Conservation (phyloP, 35 echinoderm and acorn worm species). For the Acanthaster planci region DNA sequence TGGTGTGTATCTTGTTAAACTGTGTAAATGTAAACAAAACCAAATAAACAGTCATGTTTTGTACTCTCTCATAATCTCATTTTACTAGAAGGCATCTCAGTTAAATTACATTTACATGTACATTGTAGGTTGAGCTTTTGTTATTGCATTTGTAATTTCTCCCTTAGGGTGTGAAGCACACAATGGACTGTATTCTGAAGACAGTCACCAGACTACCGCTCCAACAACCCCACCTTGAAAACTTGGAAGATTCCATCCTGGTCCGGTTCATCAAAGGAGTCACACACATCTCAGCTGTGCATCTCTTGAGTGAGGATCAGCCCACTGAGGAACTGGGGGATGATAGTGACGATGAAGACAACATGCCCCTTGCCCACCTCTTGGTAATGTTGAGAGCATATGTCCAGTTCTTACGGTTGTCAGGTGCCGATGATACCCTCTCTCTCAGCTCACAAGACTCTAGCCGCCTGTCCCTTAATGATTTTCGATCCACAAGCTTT, state of each 20-base stretch:
- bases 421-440: not conserved
- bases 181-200: slow-evolving; percentile 64
- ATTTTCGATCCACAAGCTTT: too few species aligned
- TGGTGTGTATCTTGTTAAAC: too few species aligned
- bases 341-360: not conserved
- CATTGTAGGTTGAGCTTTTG: too few species aligned
- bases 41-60: too few species aligned
- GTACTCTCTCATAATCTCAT: too few species aligned
- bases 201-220: slow-evolving; percentile 46
- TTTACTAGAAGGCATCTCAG: too few species aligned
- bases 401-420: not conserved
- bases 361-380: not conserved
- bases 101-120: too few species aligned
- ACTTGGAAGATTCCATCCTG: slow-evolving; percentile 44
- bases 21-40: too few species aligned
- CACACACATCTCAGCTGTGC: slow-evolving; percentile 34
- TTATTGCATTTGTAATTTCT: too few species aligned
- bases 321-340: not conserved
- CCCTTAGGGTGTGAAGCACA: slow-evolving; percentile 42
- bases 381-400: slow-evolving; percentile 10
- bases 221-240: not conserved
- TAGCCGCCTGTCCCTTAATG: not conserved
- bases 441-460: slow-evolving; percentile 5
- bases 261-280: slow-evolving; percentile 43
- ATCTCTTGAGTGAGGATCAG: not conserved